Conservation (phyloP, 1,140 invertebrate species). For the Lanistes nyassanus region DNA sequence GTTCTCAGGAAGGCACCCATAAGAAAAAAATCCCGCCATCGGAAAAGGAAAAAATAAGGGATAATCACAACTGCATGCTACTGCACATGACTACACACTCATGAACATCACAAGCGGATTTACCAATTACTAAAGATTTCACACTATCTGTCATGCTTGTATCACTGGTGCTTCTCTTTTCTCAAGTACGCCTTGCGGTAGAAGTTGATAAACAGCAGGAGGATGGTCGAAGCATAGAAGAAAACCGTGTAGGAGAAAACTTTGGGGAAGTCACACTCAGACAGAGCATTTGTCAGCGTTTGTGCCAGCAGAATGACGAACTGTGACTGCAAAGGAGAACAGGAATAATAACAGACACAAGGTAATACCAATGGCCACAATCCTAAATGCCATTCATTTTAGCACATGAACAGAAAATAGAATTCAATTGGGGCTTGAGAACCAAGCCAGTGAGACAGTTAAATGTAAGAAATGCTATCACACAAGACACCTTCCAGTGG, state of each 20-base stretch:
- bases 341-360: too few relatives aligned
- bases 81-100: not conserved
- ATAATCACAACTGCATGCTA: not conserved
- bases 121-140: not conserved
- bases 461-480: too few relatives aligned
- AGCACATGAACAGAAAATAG: too few relatives aligned
- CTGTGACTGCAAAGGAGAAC: slow-evolving; percentile 74
- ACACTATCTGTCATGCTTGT: not conserved
- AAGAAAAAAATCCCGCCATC: too few relatives aligned
- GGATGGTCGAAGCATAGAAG: slow-evolving; percentile 90
- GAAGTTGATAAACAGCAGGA: slow-evolving; percentile 90
- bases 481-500: too few relatives aligned
- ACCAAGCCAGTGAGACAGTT: too few relatives aligned
- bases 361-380: too few relatives aligned
- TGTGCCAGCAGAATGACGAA: slow-evolving; percentile 85
- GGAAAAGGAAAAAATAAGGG: too few relatives aligned
- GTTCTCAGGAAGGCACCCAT: too few relatives aligned
- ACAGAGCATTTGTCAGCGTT: slow-evolving; percentile 81
- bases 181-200: slow-evolving; percentile 70
- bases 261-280: slow-evolving; percentile 83
- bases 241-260: slow-evolving; percentile 59
- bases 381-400: too few relatives aligned
- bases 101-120: not conserved
- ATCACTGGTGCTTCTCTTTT: slow-evolving; percentile 14
- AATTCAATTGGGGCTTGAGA: too few relatives aligned